Conservation (phyloP, 1,140 invertebrate species). For the Brachionus asplanchnoidis region DNA sequence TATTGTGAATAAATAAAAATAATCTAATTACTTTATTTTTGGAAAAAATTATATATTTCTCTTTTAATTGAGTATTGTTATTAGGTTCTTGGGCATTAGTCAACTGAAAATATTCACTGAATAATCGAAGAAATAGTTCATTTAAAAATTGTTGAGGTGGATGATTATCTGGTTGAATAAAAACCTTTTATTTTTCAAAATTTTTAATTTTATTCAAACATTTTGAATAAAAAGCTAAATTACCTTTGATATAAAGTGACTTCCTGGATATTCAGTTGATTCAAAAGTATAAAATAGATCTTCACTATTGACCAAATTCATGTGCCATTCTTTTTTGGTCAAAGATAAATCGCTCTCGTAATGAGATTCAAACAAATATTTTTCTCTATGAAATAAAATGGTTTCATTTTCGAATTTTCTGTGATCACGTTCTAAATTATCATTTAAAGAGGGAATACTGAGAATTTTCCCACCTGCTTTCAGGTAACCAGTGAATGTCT, state of each 20-base stretch:
- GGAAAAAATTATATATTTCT: slow-evolving; percentile 6
- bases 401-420: neutral
- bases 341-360: neutral
- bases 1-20: neutral
- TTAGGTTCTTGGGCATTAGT: neutral
- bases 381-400: neutral
- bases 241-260: slow-evolving; percentile 2
- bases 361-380: neutral
- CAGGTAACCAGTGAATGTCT: neutral
- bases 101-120: slow-evolving; percentile 3
- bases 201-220: neutral
- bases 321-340: neutral
- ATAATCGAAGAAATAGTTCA: neutral
- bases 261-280: neutral
- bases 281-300: neutral
- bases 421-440: neutral
- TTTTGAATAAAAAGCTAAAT: neutral
- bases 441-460: neutral
- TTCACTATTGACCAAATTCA: neutral
- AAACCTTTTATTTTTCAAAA: neutral
- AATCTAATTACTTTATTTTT: slow-evolving; percentile 9
- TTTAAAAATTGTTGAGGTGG: neutral
- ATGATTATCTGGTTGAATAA: neutral
- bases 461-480: neutral
- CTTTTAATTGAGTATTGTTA: neutral